phyloP scores from a whole-genome alignment of 2,113 vertebrate species.

The Cephalopterus ornatus region DNA sequence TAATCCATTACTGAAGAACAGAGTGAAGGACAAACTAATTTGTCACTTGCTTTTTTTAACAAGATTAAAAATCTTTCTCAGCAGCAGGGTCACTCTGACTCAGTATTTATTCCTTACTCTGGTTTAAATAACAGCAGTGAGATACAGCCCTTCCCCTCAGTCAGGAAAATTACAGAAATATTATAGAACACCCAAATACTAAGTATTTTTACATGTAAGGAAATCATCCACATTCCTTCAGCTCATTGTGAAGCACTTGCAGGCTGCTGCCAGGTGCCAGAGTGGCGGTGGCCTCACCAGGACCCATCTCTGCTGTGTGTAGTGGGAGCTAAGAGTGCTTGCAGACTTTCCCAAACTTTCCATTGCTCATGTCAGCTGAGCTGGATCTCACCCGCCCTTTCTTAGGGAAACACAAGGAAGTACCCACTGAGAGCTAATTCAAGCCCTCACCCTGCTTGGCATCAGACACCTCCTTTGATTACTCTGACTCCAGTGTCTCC shows the following conservation, averaged over 20 bases:
- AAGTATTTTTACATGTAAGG: neutral
- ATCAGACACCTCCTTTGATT: neutral
- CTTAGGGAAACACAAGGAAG: neutral
- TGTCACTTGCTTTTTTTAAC: neutral
- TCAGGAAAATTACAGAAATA: neutral
- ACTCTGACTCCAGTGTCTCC: neutral
- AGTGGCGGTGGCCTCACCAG: neutral
- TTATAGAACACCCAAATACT: neutral
- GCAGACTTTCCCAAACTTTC: neutral
- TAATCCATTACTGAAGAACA: neutral
- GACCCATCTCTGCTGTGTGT: accelerated
- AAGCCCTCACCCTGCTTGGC: neutral
- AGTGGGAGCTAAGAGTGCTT: neutral
- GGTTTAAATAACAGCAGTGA: neutral
- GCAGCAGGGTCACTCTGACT: neutral
- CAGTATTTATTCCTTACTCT: neutral
- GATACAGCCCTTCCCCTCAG: neutral
- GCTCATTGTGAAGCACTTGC: neutral
- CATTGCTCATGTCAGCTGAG: neutral
- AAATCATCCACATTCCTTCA: neutral
- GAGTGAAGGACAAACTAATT: neutral
- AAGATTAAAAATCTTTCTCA: neutral
- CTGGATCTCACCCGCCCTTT: accelerated
- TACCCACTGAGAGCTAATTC: neutral
- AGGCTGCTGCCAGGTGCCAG: neutral